A percentile compares a stretch with the other conserved stretches of the same genome.
Evolutionary conservation across 2,888 invertebrate genomes (phyloP).

Genomic region (Hirtodrosophila cameraria): DNA sequence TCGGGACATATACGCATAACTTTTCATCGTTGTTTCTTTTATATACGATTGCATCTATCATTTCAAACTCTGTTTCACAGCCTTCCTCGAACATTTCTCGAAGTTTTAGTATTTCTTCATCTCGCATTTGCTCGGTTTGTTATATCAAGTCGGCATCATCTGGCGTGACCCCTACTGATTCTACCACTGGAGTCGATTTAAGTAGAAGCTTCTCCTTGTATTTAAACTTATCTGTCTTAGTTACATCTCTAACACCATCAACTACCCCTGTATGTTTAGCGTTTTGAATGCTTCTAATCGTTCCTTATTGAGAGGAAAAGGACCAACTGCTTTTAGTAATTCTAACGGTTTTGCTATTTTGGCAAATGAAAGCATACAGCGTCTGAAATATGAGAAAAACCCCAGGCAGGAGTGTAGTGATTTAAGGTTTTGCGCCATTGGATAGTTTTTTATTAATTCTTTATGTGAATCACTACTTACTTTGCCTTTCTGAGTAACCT

Average conservation of each 20-base stretch:
- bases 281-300: conserved; percentile 2
- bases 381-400: background rate
- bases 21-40: background rate
- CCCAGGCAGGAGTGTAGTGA: background rate
- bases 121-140: no score
- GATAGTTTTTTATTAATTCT: background rate
- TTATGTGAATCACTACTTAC: background rate
- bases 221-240: no score
- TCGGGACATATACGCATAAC: background rate
- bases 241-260: no score
- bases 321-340: background rate
- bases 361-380: background rate
- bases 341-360: background rate
- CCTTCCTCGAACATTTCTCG: no score
- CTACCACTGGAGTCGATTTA: no score
- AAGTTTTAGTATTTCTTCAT: no score
- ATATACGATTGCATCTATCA: no score
- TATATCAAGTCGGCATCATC: no score
- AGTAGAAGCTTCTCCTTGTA: no score
- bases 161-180: no score
- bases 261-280: no score
- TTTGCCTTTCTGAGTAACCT: background rate
- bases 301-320: background rate
- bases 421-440: background rate
- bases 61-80: no score